phyloP scores from a whole-genome alignment of 2,888 invertebrate genomes.

The Brenthis hecate region DNA sequence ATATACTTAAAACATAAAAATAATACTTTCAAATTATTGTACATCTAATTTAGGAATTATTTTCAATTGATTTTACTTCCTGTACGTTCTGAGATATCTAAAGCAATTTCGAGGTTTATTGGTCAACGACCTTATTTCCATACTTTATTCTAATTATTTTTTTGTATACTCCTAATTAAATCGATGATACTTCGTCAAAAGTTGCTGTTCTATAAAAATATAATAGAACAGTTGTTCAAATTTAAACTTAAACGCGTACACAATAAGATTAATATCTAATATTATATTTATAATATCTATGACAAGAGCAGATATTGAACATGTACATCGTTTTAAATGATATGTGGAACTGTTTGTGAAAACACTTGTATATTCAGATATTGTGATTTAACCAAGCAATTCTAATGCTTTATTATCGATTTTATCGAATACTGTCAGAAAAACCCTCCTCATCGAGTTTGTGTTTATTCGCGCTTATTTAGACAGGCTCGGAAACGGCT shows the following conservation, averaged over 20 bases:
- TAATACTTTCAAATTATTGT: too few species aligned
- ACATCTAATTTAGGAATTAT: too few species aligned
- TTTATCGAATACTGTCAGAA: too few species aligned
- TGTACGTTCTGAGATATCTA: background rate
- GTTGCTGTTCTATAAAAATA: background rate
- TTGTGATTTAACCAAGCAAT: background rate
- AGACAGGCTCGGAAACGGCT: too few species aligned
- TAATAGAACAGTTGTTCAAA: background rate
- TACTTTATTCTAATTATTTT: background rate
- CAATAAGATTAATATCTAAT: background rate
- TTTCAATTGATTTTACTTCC: background rate
- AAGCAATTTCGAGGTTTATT: too few species aligned
- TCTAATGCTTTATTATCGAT: background rate
- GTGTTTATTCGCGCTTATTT: background rate
- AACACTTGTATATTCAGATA: background rate
- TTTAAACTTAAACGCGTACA: background rate
- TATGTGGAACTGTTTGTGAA: constrained; percentile 5
- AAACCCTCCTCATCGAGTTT: too few species aligned
- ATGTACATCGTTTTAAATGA: constrained; percentile 25
- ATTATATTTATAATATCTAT: constrained; percentile 45
- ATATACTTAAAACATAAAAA: too few species aligned
- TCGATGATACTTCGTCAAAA: too few species aligned
- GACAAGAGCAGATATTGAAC: constrained; percentile 57
- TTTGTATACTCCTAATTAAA: too few species aligned
- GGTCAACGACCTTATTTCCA: too few species aligned